phyloP scores from a whole-genome alignment of 2,888 invertebrate species.

The Steinernema scapterisci region DNA sequence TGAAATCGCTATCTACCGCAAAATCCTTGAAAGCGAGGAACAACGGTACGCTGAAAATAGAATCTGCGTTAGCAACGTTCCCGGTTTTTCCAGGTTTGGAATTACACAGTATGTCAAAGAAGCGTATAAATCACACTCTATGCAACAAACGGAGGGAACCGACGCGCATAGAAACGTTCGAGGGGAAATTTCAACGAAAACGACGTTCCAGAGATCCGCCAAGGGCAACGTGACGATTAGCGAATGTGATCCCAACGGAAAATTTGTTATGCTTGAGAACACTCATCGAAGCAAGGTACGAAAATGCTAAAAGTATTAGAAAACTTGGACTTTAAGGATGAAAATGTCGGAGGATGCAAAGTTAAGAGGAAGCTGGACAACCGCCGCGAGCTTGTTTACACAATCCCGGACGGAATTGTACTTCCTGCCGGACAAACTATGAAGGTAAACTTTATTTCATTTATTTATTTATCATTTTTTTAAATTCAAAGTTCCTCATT shows the following conservation, averaged over 20 bases:
- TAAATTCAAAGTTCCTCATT: too few relatives aligned
- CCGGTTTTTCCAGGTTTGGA: background rate
- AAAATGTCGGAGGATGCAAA: slow-evolving; percentile 68
- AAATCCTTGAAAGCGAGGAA: slow-evolving; percentile 71
- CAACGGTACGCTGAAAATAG: background rate
- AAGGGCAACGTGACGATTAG: slow-evolving; percentile 70
- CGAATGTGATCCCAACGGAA: slow-evolving; percentile 70
- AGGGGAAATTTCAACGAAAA: slow-evolving; percentile 69
- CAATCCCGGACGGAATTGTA: slow-evolving; percentile 47
- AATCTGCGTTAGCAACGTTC: background rate
- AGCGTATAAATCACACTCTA: slow-evolving; percentile 67
- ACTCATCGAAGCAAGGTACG: slow-evolving; percentile 67
- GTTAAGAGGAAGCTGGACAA: slow-evolving; percentile 67
- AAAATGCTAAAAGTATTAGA: background rate
- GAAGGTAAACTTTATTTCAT: too few relatives aligned
- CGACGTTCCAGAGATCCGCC: slow-evolving; percentile 72
- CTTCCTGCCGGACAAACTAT: slow-evolving; percentile 49
- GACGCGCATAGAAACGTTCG: slow-evolving; percentile 66
- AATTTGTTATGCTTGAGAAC: slow-evolving; percentile 70
- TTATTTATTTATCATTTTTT: too few relatives aligned
- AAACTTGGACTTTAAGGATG: slow-evolving; percentile 61
- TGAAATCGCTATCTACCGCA: slow-evolving; percentile 72
- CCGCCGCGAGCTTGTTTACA: slow-evolving; percentile 54
- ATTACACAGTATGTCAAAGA: slow-evolving; percentile 64
- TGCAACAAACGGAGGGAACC: slow-evolving; percentile 67